These are phyloP conservation scores for Pachydiplax longipennis DNA, from an alignment of 2,888 invertebrate species.

Conservation along the genomic window DNA sequence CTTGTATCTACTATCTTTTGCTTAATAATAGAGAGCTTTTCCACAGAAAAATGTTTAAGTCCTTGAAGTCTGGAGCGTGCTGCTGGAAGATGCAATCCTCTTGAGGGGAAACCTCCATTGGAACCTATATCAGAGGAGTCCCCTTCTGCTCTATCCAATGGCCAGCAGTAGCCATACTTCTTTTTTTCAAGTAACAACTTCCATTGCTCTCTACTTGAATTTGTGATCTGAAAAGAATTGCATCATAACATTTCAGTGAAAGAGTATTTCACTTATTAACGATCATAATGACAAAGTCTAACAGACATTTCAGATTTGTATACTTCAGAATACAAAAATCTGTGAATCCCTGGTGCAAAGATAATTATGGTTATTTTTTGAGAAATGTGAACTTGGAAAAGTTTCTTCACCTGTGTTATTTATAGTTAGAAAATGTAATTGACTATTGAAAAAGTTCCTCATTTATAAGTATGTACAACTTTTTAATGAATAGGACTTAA, in stretches of 20 bases:
- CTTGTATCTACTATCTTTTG: conserved; percentile 68
- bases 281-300: no score
- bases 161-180: conserved; percentile 76
- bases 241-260: not conserved
- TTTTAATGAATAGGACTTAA: no score
- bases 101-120: conserved; percentile 51
- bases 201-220: conserved; percentile 79
- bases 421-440: no score
- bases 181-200: conserved; percentile 81
- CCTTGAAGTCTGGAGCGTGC: conserved; percentile 68
- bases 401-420: no score
- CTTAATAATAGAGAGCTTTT: conserved; percentile 70
- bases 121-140: conserved; percentile 46
- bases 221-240: conserved; percentile 70
- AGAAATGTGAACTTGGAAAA: no score
- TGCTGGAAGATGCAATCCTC: conserved; percentile 51
- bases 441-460: no score
- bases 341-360: no score
- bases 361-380: no score
- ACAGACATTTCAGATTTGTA: no score
- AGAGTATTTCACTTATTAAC: no score
- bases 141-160: conserved; percentile 55
- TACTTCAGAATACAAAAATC: no score
- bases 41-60: conserved; percentile 73
- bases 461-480: no score